Conservation (phyloP, 2,888 invertebrate genomes). For the Sceliomorpha sp. region DNA sequence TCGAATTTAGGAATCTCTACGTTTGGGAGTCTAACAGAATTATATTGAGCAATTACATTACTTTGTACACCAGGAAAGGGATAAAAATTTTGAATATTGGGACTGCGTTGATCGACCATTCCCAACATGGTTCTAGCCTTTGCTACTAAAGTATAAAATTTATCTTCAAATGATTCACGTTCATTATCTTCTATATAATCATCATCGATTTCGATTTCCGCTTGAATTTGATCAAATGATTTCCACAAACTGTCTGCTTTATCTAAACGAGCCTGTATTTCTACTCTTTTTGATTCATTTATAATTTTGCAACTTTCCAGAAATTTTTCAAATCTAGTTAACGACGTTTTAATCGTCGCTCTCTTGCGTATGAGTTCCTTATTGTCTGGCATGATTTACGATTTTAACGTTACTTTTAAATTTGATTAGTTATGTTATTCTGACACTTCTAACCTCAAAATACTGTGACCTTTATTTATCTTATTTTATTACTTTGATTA, state of each 20-base stretch:
- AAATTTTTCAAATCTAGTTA: slow-evolving; percentile 10
- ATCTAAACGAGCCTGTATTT: slow-evolving; percentile 5
- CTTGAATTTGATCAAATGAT: slow-evolving; percentile 3
- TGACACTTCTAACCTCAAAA: no score
- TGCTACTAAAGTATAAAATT: slow-evolving; percentile 1
- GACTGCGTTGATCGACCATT: background rate
- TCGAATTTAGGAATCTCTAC: slow-evolving; percentile 9
- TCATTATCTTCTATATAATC: slow-evolving; percentile 8
- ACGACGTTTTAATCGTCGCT: slow-evolving; percentile 5
- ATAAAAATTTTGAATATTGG: background rate
- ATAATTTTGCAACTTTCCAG: background rate
- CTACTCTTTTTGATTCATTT: background rate
- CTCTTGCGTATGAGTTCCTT: slow-evolving; percentile 7
- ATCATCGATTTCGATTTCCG: slow-evolving; percentile 1
- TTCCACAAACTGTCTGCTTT: slow-evolving; percentile 3
- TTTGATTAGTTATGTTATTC: no score
- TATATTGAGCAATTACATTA: slow-evolving; percentile 7
- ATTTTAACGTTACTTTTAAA: no score
- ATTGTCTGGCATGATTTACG: slow-evolving; percentile 1
- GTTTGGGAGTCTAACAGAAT: no score
- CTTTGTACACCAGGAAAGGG: background rate
- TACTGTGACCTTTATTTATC: no score
- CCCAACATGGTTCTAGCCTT: background rate
- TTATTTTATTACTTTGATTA: no score
- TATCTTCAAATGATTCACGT: slow-evolving; percentile 11